These are phyloP conservation scores for Xenopus tropicalis DNA, from an alignment of 2,113 vertebrate genomes.

Conservation along the genomic window UCB_Xtro_10.0 CM004450.2:59073001-59073500, in stretches of 20 bases:
- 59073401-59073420: too few relatives aligned
- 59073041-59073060: constrained; percentile 38
- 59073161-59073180: constrained; percentile 1
- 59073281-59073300: too few relatives aligned
- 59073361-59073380: too few relatives aligned
- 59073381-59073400: too few relatives aligned
- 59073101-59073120: constrained; percentile 37
- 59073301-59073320: too few relatives aligned
- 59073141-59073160: constrained; percentile 16
- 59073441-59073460: too few relatives aligned
- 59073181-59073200: constrained; percentile 1
- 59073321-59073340: too few relatives aligned
- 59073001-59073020: not conserved
- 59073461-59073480: too few relatives aligned
- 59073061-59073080: constrained; percentile 22
- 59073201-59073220: not conserved
- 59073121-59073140: constrained; percentile 31
- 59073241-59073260: too few relatives aligned
- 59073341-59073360: too few relatives aligned
- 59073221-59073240: not conserved
- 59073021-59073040: not conserved
- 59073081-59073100: constrained; percentile 36
- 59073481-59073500: too few relatives aligned
- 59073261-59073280: not conserved
- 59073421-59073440: too few relatives aligned